Base-by-base conservation (phyloP, 2,888 invertebrate genomes). In the Galeopsomyia nigrocyanea region DNA sequence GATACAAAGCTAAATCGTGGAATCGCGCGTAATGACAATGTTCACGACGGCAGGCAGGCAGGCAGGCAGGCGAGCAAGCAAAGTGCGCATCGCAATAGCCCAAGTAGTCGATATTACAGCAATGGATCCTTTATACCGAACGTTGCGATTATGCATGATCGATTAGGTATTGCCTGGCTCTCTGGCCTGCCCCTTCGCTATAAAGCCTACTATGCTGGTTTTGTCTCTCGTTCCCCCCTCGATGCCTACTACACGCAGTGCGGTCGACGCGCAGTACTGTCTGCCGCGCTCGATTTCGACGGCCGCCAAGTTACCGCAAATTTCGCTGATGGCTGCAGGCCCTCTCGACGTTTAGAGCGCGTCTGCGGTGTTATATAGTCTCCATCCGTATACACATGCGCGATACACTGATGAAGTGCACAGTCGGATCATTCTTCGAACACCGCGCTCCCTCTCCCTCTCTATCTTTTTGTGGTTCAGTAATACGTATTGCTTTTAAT, bases 151-250 rank as follows among this genome's bases (percentile, higher is more conserved):
- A 64, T 69, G 57, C 61, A 57, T 65, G 69, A 73, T 73, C 73
- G 73, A 73, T 73, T 65, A 69, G 69, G 49, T 57, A 56, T 50
- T 50, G 58, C 62, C n/a, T n/a, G n/a, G n/a, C n/a, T n/a, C n/a
- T n/a, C 61, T 22, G 56, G 7, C 17, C 7, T 39, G 31, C 13
- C 39, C 10, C 10, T 39, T 39, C 7, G 7, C 39, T 39, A 39
- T 13, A 10, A 39, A 26, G 26, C 26, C 26, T 26, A 26, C 13
- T 47, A 46, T 46, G 17, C 49, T 61, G 49, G 61, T 61, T 61
- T 49, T 49, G 49, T 49, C 49, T 61, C 49, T 21, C 19, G 57
- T 10, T 26, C 26, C 26, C 26, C 26, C 5, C 26, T 26, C 26
- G 2, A 26, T 5, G 5, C 26, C 26, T 26, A 26, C 26, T 26